Base-by-base conservation (phyloP, 1,140 invertebrate genomes). In the Dinoponera quadriceps region DNA sequence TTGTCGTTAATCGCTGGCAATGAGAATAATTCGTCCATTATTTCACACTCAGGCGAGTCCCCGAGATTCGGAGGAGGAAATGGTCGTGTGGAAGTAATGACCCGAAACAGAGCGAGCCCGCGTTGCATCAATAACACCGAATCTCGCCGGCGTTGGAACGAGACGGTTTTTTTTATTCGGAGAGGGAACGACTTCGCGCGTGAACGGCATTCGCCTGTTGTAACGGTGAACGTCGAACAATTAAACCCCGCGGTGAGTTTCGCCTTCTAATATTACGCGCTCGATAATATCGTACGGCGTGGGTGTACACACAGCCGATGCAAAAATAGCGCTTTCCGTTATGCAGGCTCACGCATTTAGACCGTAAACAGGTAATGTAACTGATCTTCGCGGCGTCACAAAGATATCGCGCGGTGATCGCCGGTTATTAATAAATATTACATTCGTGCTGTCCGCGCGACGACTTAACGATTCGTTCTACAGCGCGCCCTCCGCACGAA, bases 11-110 rank as follows among this genome's bases (percentile, higher is more conserved):
- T 80, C 75, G 75, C 57, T 71, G 75, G 65, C 51, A 80, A 80
- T 80, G 63, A 80, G 75, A 69, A 80, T 80, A 80, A 80, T 71
- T 80, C 75, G 75, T 80, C 54, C 65, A 80, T 80, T 80, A 80
- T 71, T 80, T 80, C 33, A 80, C 51, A 71, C 33, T 80, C 65
- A 59, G 59, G 65, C 65, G 51, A 48, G 25, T 78, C 75, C 48
- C 65, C 75, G 75, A 44, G 38, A 71, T 80, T 80, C 38, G 65
- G 22, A 54, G 65, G 22, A 54, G 25, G 38, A 44, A 44, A 80
- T 71, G 59, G 75, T 71, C 54, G 38, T 71, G 65, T 80, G 57
- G 68, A 80, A 80, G 75, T 80, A 80, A 80, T 71, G 75, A 80
- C 51, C 75, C 65, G 65, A 80, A 80, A 78, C 65, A 78, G 75